These are phyloP conservation scores for Pyrochroa serraticornis DNA, from an alignment of 2,888 invertebrate genomes.

Conservation along the genomic window DNA sequence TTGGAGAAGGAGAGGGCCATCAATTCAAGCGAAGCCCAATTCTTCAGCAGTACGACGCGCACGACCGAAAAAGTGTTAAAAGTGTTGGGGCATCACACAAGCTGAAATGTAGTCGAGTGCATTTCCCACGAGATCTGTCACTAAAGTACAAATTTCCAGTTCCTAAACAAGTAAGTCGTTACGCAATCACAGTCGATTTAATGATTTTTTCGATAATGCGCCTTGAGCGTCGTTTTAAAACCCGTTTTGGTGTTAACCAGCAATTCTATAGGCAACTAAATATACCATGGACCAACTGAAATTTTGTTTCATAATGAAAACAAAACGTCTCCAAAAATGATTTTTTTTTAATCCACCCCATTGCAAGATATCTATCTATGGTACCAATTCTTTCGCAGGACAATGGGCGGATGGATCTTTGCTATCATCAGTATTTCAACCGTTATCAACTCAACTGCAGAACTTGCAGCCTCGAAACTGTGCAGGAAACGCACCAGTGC, in stretches of 20 bases:
- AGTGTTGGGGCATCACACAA: no score
- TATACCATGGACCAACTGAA: background rate
- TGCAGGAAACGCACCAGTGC: slow-evolving; percentile 43
- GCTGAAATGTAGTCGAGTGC: no score
- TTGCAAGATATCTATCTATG: no score
- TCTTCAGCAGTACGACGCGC: no score
- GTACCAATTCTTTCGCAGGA: slow-evolving; percentile 7
- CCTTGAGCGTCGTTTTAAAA: slow-evolving; percentile 5
- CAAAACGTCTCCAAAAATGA: no score
- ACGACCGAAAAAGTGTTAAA: no score
- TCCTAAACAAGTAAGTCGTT: slow-evolving; percentile 13
- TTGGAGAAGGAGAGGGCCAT: no score
- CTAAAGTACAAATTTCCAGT: slow-evolving; percentile 19
- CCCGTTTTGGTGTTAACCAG: slow-evolving; percentile 12
- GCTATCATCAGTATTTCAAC: slow-evolving; percentile 11
- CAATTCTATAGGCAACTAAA: slow-evolving; percentile 11
- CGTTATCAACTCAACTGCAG: slow-evolving; percentile 1
- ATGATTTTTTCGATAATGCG: slow-evolving; percentile 1
- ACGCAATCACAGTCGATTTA: background rate
- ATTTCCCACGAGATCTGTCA: background rate
- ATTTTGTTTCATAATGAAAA: no score
- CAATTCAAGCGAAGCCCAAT: no score
- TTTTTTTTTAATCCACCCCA: no score
- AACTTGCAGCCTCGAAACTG: background rate
- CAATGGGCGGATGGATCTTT: slow-evolving; percentile 17